Evolutionary conservation across 1,140 invertebrate species (phyloP).

Genomic region (Trypoxylus dichotomus): DNA sequence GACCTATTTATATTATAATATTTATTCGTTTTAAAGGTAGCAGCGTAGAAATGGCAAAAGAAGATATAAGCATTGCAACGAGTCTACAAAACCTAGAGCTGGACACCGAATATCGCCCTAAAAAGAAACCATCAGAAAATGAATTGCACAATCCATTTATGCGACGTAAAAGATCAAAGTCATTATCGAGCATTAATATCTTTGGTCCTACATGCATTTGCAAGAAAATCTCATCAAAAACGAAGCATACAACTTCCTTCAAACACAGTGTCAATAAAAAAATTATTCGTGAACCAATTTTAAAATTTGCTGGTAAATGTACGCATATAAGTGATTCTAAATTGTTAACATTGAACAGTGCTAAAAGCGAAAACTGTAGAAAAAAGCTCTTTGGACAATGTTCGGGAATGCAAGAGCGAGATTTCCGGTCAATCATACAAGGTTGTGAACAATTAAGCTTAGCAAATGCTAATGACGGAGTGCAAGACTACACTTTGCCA

Average conservation of each 20-base stretch:
- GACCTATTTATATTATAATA: conserved; percentile 24
- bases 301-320: conserved; percentile 46
- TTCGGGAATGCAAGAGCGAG: conserved; percentile 39
- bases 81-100: conserved; percentile 49
- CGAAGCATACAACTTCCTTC: conserved; percentile 49
- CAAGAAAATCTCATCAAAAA: conserved; percentile 37
- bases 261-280: conserved; percentile 46
- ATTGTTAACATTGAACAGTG: not conserved
- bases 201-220: conserved; percentile 45
- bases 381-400: conserved; percentile 45
- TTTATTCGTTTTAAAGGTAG: conserved; percentile 23
- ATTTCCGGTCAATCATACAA: conserved; percentile 49
- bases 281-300: conserved; percentile 47
- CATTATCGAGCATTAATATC: conserved; percentile 48
- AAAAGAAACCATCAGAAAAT: conserved; percentile 27
- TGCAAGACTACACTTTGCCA: conserved; percentile 41
- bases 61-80: conserved; percentile 43
- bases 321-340: conserved; percentile 33
- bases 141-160: conserved; percentile 46
- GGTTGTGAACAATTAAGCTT: conserved; percentile 50
- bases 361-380: not conserved
- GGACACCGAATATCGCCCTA: conserved; percentile 37
- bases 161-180: conserved; percentile 47
- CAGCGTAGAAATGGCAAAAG: conserved; percentile 46
- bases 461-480: conserved; percentile 39